Evolutionary conservation across 2,888 invertebrate species (phyloP), one percentile per base, ranked within the genome.

Genomic region (Erynnis tages): DNA sequence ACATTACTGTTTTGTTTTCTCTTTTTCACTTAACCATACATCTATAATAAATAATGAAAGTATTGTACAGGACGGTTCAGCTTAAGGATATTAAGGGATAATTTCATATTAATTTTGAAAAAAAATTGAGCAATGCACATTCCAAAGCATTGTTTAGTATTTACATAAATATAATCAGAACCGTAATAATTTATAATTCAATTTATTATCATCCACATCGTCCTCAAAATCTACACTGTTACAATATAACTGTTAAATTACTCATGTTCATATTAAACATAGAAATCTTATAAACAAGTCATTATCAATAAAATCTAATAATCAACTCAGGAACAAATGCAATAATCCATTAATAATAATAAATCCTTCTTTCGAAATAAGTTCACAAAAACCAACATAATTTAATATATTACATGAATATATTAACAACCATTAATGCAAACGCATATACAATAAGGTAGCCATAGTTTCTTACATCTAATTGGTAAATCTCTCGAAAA

Each of bases 251-350:
- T 69, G 77, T 81, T 78, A 82, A 81, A 81, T 83, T 82, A 86
- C 61, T 78, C 78, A 82, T 80, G 81, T 74, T 79, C 70, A 66
- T 76, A 75, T 73, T 79, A 82, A 62, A 71, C 68, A 73, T 76
- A 79, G 62, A 78, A 71, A 66, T 72, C 81, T 82, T 82, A 84
- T 58, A 66, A 80, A 78, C 73, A 71, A 80, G 65, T 78, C 77
- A 78, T 77, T 79, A 78, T 76, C 69, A 71, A 86, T 87, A 88
- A 86, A 87, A 86, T 86, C 83, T 87, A 87, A 80, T 76, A 82
- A 79, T 85, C 84, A 88, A 85, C 82, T 88, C 89, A 89, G 89
- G 89, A 89, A 89, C 89, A 88, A 89, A 89, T 89, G 89, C 89
- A 89, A 85, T 87, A 87, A 85, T 87, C 82, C 74, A 83, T 85